Evolutionary conservation across 2,888 invertebrate species (phyloP), one percentile per base, ranked within the genome.

Genomic region (Junonia oenone): DNA sequence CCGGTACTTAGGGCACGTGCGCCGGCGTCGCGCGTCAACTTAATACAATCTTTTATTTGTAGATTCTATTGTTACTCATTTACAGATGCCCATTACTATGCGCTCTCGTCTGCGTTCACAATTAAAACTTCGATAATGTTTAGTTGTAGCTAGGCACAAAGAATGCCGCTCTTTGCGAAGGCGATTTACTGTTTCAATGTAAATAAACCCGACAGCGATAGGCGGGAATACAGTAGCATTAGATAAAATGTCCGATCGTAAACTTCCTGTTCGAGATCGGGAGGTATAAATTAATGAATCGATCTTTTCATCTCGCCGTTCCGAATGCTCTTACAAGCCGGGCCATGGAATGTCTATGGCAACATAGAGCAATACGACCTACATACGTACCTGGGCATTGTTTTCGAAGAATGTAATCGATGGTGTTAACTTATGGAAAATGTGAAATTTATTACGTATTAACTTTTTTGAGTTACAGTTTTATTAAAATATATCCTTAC

Each of bases 241-340:
- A 85, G 84, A 87, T 84, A 83, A 83, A 86, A 85, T 85, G 78
- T 78, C 80, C 81, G 79, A 80, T 81, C 75, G 84, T 87, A 87
- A 88, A 88, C 87, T 86, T 85, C 88, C 86, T 81, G 81, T 71
- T 73, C 68, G 72, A 73, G 76, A 83, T 81, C 80, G 73, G 78
- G 79, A 84, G 83, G 84, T 83, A 83, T 86, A 83, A 84, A 87
- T 86, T 84, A 81, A 81, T 72, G 75, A 78, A 84, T 83, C 78
- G 82, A 81, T 84, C 83, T 84, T 85, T 86, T 84, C 83, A 84
- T 85, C 82, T 84, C 77, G 80, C 78, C 76, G 50, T 51, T 49
- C 40, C 45, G 35, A 49, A 45, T 51, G 40, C 51, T 33, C 37
- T 33, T 33, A 29, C 5, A 5, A 27, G 17, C 38, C 35, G 38